Conservation (phyloP, 2,113 vertebrate genomes). For the Cairina moschata region DNA sequence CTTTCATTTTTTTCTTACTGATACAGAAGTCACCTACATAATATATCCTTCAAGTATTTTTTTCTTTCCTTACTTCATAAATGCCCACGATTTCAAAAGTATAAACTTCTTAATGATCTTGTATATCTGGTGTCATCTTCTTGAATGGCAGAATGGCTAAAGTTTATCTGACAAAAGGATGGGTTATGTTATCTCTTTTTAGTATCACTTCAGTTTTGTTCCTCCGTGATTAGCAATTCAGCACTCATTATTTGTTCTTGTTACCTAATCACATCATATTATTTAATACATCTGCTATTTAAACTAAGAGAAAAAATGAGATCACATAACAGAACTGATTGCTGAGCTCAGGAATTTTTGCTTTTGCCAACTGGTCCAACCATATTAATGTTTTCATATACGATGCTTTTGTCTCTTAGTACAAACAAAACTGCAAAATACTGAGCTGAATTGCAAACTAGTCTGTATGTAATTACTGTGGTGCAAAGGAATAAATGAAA, state of each 20-base stretch:
- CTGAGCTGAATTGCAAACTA: neutral
- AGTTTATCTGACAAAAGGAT: neutral
- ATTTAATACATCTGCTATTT: neutral
- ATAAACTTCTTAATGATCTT: neutral
- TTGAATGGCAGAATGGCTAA: neutral
- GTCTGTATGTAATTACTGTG: neutral
- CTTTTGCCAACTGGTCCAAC: neutral
- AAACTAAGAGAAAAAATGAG: neutral
- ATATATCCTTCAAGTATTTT: neutral
- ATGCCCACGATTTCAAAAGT: neutral
- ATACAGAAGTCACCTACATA: neutral
- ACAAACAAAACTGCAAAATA: neutral
- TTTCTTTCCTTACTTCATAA: neutral
- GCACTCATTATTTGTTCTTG: neutral
- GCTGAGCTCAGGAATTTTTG: neutral
- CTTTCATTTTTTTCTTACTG: neutral
- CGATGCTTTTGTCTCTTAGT: neutral
- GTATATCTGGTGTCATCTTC: neutral
- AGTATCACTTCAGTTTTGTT: neutral
- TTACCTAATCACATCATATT: neutral
- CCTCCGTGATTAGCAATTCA: neutral
- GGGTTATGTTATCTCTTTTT: neutral
- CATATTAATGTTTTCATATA: rapidly evolving
- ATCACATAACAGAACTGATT: neutral
- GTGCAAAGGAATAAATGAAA: neutral